Evolutionary conservation across 2,888 invertebrate genomes (phyloP), one percentile per base, ranked within the genome.

Genomic region (Chymomyza fuscimana): DNA sequence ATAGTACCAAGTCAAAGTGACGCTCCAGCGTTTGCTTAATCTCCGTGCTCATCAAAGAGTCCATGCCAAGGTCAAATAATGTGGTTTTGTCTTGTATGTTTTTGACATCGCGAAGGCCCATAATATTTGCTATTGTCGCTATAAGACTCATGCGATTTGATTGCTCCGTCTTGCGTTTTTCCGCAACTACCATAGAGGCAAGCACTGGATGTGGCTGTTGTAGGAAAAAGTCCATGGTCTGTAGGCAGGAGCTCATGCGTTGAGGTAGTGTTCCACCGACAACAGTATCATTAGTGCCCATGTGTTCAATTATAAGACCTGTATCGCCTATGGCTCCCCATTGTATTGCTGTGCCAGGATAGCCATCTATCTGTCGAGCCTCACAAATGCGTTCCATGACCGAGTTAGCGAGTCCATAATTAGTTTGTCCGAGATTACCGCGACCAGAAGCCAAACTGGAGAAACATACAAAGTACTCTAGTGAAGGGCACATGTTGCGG

Each of bases 301-400:
- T 95, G 59, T 95, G 96, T 87, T 98, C 97, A 86, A 97, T 93
- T 72, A 99, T 94, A 65, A 99, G 94, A 59, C 99, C 99, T 46
- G 98, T 98, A 91, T 99, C 99, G 67, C 98, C 99, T 86, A 99
- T 97, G 69, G 99, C 99, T 80, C 99, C 99, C 99, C 99, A 99
- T 92, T 99, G 99, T 84, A 99, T 97, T 51, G 99, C 98, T 61
- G 95, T 89, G 32, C 94, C 99, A 32, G 98, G 98, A 79, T 97
- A 93, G 36, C 98, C 97, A 84, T 95, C 95, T 40, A 93, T 94
- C 92, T 95, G 96, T 66, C 98, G 94, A 70, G 93, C 94, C 93
- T 98, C 99, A 91, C 96, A 96, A 74, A 99, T 95, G 76, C 99
- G 94, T 92, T 99, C 99, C 99, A 99, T 99, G 56, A 95, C 95